Evolutionary conservation across 2,113 vertebrate species (phyloP), one percentile per base, ranked within the genome.

Genomic region (Corythoichthys haematopterus): DNA sequence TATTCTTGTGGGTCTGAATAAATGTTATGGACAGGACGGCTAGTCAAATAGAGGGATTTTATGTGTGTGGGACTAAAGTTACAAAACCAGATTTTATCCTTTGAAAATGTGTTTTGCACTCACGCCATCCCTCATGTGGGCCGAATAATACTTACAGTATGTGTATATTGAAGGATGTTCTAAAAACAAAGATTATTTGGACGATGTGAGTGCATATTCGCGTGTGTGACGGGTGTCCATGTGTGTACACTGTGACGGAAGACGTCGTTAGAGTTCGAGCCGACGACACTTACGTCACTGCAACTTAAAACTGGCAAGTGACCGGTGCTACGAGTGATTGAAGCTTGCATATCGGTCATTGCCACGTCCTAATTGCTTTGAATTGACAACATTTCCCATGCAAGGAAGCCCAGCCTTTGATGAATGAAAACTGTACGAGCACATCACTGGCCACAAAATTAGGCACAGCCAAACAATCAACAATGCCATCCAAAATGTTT

Each of bases 21-120:
- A 70, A 75, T 37, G 37, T 77, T 37, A 66, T 53, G 60, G 55
- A 48, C 69, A 70, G 55, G 65, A 69, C 65, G 55, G 1, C 50
- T 20, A 46, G 65, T 69, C 75, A 51, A 47, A 64, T 37, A 7
- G 56, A 37, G 6, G 66, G 36, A n/a, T 20, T 2, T 8, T 36
- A 33, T 55, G 52, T 55, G 47, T 12, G 16, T 51, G 4, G 38
- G 65, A 43, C 43, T 15, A 11, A 55, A 71, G 68, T 82, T 71
- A 74, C 66, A 83, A 86, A 85, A 87, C 80, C 89, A 90, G 88
- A 90, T 88, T 90, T 90, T 89, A 74, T 89, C 67, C 88, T 92
- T 91, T 91, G 88, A 91, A 91, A 90, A 89, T 69, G 88, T 90
- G 90, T 91, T 91, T 89, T 81, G 85, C 65, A 66, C 70, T 65